Conservation (phyloP, 2,888 invertebrate species). For the Ganaspis brasiliensis region DNA sequence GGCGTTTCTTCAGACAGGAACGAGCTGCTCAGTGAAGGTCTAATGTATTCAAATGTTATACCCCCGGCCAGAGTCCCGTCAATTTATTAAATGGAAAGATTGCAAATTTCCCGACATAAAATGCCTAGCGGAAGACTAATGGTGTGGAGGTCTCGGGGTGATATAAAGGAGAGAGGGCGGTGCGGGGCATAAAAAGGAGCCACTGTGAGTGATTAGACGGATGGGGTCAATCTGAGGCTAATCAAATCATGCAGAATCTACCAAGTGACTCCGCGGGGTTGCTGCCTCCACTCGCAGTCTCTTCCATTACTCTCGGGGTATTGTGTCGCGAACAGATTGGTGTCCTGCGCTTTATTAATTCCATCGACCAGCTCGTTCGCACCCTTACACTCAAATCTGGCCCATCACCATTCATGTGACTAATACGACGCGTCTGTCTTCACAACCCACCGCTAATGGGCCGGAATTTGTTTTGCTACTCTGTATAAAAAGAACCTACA, state of each 20-base stretch:
- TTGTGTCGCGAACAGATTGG: constrained; percentile 74
- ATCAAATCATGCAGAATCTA: constrained; percentile 79
- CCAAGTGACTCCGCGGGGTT: constrained; percentile 63
- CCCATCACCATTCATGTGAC: constrained; percentile 68
- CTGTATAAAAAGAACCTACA: background rate
- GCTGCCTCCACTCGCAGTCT: constrained; percentile 54
- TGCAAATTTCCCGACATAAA: constrained; percentile 80
- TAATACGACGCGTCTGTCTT: constrained; percentile 64
- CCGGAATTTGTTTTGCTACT: constrained; percentile 55
- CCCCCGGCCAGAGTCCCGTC: constrained; percentile 72
- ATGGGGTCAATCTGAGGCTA: constrained; percentile 81
- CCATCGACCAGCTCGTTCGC: constrained; percentile 70
- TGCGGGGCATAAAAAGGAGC: constrained; percentile 68
- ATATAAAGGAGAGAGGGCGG: constrained; percentile 58
- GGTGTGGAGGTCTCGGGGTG: constrained; percentile 70
- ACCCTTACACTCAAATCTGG: constrained; percentile 68
- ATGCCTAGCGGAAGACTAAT: constrained; percentile 79
- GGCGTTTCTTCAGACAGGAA: constrained; percentile 62
- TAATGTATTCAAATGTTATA: constrained; percentile 79
- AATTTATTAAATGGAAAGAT: constrained; percentile 81
- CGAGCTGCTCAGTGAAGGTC: constrained; percentile 59
- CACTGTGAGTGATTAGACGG: constrained; percentile 73
- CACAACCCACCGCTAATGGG: constrained; percentile 67
- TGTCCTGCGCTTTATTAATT: constrained; percentile 79
- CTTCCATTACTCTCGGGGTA: constrained; percentile 57